phyloP scores from a whole-genome alignment of 2,113 vertebrate species.

The Spea multiplicata region DNA sequence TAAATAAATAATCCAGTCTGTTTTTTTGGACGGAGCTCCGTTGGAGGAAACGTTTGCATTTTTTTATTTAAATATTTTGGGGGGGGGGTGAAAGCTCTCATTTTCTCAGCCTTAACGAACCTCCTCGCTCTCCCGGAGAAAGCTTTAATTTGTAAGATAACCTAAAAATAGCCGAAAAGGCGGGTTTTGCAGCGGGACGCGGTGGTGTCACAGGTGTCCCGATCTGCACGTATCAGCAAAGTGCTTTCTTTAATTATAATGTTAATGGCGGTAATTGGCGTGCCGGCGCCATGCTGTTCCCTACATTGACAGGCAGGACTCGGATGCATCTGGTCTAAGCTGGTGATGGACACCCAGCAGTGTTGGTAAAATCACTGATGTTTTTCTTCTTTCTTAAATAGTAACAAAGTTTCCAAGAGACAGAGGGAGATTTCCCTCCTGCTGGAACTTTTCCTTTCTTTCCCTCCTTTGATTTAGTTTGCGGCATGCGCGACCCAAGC shows the following conservation, averaged over 20 bases:
- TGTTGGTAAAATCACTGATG: conserved; percentile 8
- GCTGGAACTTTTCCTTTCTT: background rate
- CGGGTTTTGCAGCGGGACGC: conserved; percentile 10
- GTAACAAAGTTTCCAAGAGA: conserved; percentile 34
- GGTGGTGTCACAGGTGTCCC: conserved; percentile 26
- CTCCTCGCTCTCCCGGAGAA: no score
- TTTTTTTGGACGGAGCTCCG: no score
- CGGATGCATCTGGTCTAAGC: conserved; percentile 28
- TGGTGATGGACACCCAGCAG: conserved; percentile 25
- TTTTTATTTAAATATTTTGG: no score
- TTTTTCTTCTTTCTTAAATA: conserved; percentile 8
- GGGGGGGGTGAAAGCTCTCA: no score
- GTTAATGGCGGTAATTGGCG: conserved; percentile 40
- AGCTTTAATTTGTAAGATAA: background rate
- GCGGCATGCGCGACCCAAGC: background rate
- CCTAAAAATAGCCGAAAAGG: background rate
- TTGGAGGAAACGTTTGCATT: no score
- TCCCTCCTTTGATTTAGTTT: background rate
- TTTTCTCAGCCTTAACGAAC: no score
- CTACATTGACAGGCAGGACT: conserved; percentile 14
- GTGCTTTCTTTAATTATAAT: conserved; percentile 38
- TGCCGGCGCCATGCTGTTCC: conserved; percentile 19
- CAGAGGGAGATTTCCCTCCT: background rate
- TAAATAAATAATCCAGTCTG: no score
- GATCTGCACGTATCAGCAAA: conserved; percentile 16